Evolutionary conservation across 1,140 invertebrate species (phyloP).

Genomic region (Achroia grisella): DNA sequence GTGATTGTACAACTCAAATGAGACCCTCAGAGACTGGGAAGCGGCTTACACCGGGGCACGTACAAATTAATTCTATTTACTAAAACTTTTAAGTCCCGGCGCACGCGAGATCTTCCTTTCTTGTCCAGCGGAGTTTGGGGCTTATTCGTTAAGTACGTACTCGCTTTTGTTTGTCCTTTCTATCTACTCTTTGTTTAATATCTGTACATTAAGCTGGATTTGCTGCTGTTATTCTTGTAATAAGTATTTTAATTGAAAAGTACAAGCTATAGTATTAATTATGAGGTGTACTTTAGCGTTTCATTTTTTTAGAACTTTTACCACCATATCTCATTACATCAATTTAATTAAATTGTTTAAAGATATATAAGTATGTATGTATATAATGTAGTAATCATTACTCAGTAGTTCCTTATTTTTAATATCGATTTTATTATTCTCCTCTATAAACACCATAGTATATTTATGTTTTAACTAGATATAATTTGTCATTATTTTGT

Average conservation of each 20-base stretch:
- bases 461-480: too few relatives aligned
- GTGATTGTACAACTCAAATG: background rate
- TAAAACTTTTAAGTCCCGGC: conserved; percentile 70
- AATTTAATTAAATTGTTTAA: too few relatives aligned
- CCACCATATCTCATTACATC: too few relatives aligned
- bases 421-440: too few relatives aligned
- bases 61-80: conserved; percentile 30
- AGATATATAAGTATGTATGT: too few relatives aligned
- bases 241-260: conserved; percentile 5
- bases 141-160: conserved; percentile 65
- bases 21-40: conserved; percentile 2
- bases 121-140: conserved; percentile 57
- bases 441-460: too few relatives aligned
- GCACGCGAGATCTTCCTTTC: conserved; percentile 61
- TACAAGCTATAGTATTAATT: background rate
- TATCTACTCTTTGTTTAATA: conserved; percentile 57
- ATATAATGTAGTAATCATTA: too few relatives aligned
- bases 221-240: conserved; percentile 16
- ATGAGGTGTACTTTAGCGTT: conserved; percentile 5
- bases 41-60: conserved; percentile 3
- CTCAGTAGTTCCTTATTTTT: too few relatives aligned
- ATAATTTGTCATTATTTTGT: too few relatives aligned
- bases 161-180: conserved; percentile 38
- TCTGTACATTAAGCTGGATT: conserved; percentile 46
- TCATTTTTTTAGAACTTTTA: too few relatives aligned